Evolutionary conservation across 2,888 invertebrate species (phyloP).

Genomic region (Carcina quercana): DNA sequence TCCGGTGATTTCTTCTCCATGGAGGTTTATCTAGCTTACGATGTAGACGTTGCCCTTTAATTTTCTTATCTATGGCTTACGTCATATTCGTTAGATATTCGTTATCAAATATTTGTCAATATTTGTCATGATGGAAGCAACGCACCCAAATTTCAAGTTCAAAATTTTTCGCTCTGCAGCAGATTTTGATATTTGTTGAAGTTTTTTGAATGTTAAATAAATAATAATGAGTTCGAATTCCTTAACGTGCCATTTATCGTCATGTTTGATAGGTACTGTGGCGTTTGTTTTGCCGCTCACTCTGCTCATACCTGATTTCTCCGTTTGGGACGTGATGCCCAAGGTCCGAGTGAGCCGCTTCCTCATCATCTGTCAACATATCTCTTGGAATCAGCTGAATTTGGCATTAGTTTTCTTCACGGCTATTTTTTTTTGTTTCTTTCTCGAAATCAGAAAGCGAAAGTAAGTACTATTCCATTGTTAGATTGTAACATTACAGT

Average conservation of each 20-base stretch:
- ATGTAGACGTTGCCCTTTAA: no score
- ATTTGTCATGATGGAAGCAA: no score
- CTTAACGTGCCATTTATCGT: slow-evolving; percentile 9
- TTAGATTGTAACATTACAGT: no score
- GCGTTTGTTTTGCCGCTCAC: slow-evolving; percentile 55
- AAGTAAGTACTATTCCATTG: no score
- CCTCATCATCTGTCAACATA: slow-evolving; percentile 36
- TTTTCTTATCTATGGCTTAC: no score
- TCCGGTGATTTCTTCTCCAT: no score
- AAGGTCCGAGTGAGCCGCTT: slow-evolving; percentile 45
- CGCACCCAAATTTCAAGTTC: no score
- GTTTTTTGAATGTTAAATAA: not conserved
- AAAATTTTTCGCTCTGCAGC: no score
- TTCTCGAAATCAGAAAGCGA: slow-evolving; percentile 53
- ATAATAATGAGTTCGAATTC: not conserved
- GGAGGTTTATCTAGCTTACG: no score
- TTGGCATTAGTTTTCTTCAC: slow-evolving; percentile 30
- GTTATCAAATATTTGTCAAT: no score
- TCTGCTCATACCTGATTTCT: slow-evolving; percentile 48
- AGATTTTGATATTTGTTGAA: not conserved
- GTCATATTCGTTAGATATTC: no score
- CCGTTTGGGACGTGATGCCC: slow-evolving; percentile 50
- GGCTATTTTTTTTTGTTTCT: slow-evolving; percentile 45
- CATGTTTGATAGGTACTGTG: slow-evolving; percentile 34
- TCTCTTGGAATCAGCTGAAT: slow-evolving; percentile 52